These are phyloP conservation scores for Coleophora deauratella DNA, from an alignment of 2,888 invertebrate species.

Conservation along the genomic window DNA sequence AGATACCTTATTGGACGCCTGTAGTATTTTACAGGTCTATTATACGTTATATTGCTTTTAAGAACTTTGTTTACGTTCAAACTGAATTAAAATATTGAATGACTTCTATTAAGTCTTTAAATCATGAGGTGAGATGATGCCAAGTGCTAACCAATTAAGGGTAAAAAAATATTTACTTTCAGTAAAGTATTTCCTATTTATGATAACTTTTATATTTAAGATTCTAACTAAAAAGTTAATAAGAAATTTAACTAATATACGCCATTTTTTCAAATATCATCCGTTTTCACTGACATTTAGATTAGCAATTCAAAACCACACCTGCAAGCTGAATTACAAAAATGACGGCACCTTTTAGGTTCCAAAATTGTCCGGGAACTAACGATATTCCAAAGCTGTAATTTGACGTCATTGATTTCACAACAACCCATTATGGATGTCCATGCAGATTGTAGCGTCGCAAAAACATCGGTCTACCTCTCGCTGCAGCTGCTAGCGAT, in stretches of 20 bases:
- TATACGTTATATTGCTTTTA: neutral
- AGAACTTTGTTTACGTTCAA: neutral
- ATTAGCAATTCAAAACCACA: no score
- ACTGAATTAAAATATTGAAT: neutral
- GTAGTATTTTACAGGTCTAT: no score
- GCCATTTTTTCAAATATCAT: no score
- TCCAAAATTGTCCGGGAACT: constrained; percentile 9
- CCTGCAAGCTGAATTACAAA: neutral
- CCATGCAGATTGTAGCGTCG: constrained; percentile 33
- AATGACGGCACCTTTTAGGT: constrained; percentile 6
- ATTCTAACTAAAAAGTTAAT: no score
- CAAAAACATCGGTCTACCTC: constrained; percentile 33
- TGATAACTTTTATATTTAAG: no score
- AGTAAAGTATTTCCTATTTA: no score
- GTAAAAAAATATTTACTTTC: no score
- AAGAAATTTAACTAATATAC: no score
- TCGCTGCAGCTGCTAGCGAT: constrained; percentile 42
- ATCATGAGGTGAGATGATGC: neutral
- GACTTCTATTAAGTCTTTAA: neutral
- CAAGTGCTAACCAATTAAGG: no score
- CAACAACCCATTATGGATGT: constrained; percentile 39
- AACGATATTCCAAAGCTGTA: constrained; percentile 31
- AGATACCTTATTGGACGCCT: no score
- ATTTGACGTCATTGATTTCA: constrained; percentile 45
- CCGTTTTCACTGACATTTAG: no score